Conservation (phyloP, 2,113 vertebrate genomes). For the Struthio camelus region DNA sequence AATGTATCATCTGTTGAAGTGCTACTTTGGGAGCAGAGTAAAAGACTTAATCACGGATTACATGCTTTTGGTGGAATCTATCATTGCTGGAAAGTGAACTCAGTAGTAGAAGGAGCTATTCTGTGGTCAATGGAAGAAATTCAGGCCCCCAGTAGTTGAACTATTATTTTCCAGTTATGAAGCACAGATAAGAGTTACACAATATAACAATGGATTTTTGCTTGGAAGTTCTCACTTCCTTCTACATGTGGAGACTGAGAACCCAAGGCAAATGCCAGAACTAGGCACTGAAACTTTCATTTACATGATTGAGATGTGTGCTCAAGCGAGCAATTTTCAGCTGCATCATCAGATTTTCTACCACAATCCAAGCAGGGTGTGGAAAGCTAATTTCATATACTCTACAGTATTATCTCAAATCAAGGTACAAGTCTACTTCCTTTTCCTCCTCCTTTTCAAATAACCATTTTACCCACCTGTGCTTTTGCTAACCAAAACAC, state of each 20-base stretch:
- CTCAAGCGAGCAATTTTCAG: background rate
- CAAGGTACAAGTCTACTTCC: slow-evolving; percentile 32
- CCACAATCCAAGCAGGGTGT: slow-evolving; percentile 8
- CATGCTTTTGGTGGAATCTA: background rate
- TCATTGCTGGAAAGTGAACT: background rate
- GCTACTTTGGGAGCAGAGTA: background rate
- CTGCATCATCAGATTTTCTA: slow-evolving; percentile 21
- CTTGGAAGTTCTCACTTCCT: background rate
- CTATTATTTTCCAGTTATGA: background rate
- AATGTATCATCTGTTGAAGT: background rate
- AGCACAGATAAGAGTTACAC: background rate
- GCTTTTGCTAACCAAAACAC: background rate
- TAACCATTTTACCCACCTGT: background rate
- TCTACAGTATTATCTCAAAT: slow-evolving; percentile 8
- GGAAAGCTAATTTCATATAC: slow-evolving; percentile 21
- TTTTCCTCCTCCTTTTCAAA: slow-evolving; percentile 32
- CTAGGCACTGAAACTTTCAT: background rate
- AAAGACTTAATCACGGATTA: background rate
- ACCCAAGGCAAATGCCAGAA: background rate
- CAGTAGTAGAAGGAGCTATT: background rate
- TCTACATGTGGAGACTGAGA: background rate
- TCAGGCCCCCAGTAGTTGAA: background rate
- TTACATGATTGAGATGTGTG: background rate
- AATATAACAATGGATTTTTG: background rate
- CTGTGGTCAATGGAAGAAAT: background rate